Evolutionary conservation across 1,140 invertebrate genomes (phyloP), one percentile per base, ranked within the genome.

Genomic region (Heliconius hermathena): DNA sequence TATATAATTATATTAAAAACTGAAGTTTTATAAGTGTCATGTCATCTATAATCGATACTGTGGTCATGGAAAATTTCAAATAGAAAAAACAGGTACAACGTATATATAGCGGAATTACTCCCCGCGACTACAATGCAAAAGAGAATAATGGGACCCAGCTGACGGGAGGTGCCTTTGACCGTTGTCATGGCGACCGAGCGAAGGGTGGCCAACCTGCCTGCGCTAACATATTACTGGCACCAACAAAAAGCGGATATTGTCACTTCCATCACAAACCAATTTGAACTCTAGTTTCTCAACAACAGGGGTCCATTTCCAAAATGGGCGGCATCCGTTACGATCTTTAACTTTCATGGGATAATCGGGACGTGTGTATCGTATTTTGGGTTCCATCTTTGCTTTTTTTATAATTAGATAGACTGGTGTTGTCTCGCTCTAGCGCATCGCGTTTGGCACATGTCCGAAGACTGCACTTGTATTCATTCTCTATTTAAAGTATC

Each of bases 361-460:
- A 92, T 93, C 87, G 87, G 83, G 88, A 91, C 85, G 85, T 86
- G 84, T 91, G 90, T 90, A 92, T 91, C 89, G 92, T 94, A 88
- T 91, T 93, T 93, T 88, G 89, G 92, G 90, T 90, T 93, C 92
- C 93, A 94, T 94, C 93, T 94, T 94, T 94, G 88, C 89, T 93
- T 93, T 94, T 54, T 66, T 93, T 93, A 92, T 92, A 93, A 90
- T 93, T 93, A 93, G 91, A 91, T 91, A 89, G 82, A 83, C 74
- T 88, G 80, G 86, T 73, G 82, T 85, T 87, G 78, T 93, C 91
- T 89, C 88, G 26, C 84, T 92, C 86, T 66, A 77, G 71, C 88
- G 57, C 78, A 81, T 81, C 74, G 33, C 54, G n/a, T 60, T 74
- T 46, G 76, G 71, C 49, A 49, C 52, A 73, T 74, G 74, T 73